These are phyloP conservation scores for Stichopus horrens DNA, from an alignment of 53 echinoderm and acorn worm genomes.

Conservation along the genomic window DNA sequence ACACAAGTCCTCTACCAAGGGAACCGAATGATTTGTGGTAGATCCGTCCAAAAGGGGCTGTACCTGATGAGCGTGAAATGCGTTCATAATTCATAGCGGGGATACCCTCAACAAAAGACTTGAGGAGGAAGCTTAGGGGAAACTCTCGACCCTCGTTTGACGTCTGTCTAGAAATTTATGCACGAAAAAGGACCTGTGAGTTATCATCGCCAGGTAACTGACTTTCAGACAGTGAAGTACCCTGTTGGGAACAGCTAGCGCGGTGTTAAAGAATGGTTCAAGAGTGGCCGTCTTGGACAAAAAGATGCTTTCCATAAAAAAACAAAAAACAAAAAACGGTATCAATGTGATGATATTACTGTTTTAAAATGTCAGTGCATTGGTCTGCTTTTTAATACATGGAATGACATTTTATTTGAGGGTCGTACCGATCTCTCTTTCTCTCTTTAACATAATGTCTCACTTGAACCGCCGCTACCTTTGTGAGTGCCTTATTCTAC, in stretches of 20 bases:
- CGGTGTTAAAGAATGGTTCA: neutral
- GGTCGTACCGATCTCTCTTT: too few species aligned
- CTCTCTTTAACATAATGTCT: too few species aligned
- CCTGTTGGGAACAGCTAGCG: neutral
- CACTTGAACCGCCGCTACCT: too few species aligned
- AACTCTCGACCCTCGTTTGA: neutral
- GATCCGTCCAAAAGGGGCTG: neutral
- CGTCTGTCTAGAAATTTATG: neutral
- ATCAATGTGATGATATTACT: too few species aligned
- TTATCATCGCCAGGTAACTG: neutral
- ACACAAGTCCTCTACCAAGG: slow-evolving; percentile 32
- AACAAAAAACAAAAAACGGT: too few species aligned
- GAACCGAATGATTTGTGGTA: slow-evolving; percentile 25
- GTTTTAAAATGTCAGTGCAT: too few species aligned
- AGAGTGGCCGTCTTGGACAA: neutral
- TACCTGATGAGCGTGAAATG: slow-evolving; percentile 32
- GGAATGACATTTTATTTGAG: too few species aligned
- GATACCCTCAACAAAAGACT: neutral
- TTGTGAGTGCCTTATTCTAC: too few species aligned
- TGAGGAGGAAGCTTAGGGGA: neutral
- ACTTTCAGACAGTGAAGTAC: neutral
- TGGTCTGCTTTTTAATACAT: too few species aligned
- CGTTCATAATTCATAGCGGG: slow-evolving; percentile 29
- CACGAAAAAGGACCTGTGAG: neutral
- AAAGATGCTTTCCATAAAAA: too few species aligned